Evolutionary conservation across 2,113 vertebrate genomes (phyloP).

Genomic region (Mugil cephalus): DNA sequence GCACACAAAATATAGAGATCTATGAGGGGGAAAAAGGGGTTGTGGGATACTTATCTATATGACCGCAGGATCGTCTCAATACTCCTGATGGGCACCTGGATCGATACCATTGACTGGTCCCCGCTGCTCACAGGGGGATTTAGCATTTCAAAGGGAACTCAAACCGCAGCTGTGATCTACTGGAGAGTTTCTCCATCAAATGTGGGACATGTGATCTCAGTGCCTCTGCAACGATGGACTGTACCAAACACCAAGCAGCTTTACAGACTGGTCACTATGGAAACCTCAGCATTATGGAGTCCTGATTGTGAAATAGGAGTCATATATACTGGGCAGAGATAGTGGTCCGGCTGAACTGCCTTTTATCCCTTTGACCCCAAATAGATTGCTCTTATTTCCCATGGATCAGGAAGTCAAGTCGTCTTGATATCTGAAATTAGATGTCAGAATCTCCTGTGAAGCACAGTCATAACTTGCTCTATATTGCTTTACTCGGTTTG

Average conservation of each 20-base stretch:
- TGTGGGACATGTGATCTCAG: constrained; percentile 32
- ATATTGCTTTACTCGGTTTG: constrained; percentile 48
- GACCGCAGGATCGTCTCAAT: constrained; percentile 20
- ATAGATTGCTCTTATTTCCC: constrained; percentile 74
- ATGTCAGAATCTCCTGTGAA: constrained; percentile 59
- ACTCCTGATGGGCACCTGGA: constrained; percentile 33
- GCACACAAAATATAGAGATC: constrained; percentile 6
- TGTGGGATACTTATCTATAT: constrained; percentile 13
- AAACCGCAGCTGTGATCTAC: constrained; percentile 18
- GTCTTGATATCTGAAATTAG: constrained; percentile 65
- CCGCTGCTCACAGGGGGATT: constrained; percentile 38
- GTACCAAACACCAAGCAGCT: background rate
- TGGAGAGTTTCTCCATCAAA: constrained; percentile 38
- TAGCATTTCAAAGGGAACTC: constrained; percentile 53
- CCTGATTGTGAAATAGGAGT: constrained; percentile 27
- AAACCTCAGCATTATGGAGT: constrained; percentile 23
- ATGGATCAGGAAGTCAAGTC: constrained; percentile 43
- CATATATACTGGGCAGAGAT: constrained; percentile 12
- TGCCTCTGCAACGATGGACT: background rate
- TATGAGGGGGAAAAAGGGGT: background rate
- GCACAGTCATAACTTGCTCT: constrained; percentile 61
- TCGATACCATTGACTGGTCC: constrained; percentile 58
- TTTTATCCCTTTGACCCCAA: constrained; percentile 57
- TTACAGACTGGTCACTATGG: constrained; percentile 26
- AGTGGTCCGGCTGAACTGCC: background rate